Base-by-base conservation (phyloP, 2,113 vertebrate species). In the Odontesthes bonariensis region DNA sequence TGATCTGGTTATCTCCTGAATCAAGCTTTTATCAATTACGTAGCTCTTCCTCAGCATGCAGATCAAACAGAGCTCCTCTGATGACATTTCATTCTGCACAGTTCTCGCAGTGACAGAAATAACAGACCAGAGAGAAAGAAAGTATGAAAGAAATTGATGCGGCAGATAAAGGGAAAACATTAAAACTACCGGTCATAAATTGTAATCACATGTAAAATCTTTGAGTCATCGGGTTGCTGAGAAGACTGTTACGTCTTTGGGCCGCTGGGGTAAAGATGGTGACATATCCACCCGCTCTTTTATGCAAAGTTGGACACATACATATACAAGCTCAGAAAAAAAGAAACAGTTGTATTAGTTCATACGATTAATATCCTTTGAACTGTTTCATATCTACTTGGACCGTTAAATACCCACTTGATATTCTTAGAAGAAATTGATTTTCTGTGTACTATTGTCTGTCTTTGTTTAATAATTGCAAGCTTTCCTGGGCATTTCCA, bases 21-120 rank as follows among this genome's bases (percentile, higher is more conserved):
- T 92, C 86, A 90, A 86, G 85, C 88, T 90, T 91, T 93, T 89
- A 77, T 88, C 90, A 84, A 88, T 90, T 85, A 86, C 89, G 91
- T 91, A 91, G 73, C 76, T 77, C 67, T 44, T 73, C 77, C 53
- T 73, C 32, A 33, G 71, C 58, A 40, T 35, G 82, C 64, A 76
- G 73, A 89, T 92, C 82, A 88, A 88, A 85, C 55, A 14, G 14
- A 2, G 44, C 63, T 69, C 67, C 60, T 56, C 49, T 57, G 73
- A 56, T 73, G 80, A 75, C 73, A 61, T 77, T 66, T 75, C 57
- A 57, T 49, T 62, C 32, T 60, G 31, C 14, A 65, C 53, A 12
- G 6, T 67, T 75, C 49, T 60, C 3, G 73, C 52, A 49, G 68
- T 11, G 44, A 75, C 72, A 72, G 62, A 35, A 69, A 35, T 44